phyloP scores from a whole-genome alignment of 1,140 invertebrate species.

The Orussus abietinus region DNA sequence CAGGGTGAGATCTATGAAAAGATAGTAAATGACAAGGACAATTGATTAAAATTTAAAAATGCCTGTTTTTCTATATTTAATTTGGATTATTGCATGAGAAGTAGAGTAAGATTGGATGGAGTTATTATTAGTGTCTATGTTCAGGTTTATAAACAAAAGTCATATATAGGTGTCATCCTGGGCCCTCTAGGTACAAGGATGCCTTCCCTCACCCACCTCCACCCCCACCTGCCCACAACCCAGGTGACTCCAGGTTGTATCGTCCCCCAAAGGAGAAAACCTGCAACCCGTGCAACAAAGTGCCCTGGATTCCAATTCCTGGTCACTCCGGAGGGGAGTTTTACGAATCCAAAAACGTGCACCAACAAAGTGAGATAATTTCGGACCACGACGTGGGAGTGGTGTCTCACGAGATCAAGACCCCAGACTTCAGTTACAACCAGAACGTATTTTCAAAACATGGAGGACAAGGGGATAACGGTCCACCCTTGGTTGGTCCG shows the following conservation, averaged over 20 bases:
- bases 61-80: too few species aligned
- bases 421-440: constrained; percentile 21
- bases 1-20: background rate
- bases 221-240: constrained; percentile 7
- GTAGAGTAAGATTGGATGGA: too few species aligned
- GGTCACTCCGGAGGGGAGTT: constrained; percentile 1
- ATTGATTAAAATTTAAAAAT: too few species aligned
- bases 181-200: too few species aligned
- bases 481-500: constrained; percentile 11
- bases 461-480: constrained; percentile 7
- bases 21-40: background rate
- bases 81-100: too few species aligned
- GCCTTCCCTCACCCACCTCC: constrained; percentile 11
- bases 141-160: too few species aligned
- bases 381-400: constrained; percentile 4
- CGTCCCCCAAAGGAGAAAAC: constrained; percentile 38
- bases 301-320: constrained; percentile 73
- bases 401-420: constrained; percentile 23
- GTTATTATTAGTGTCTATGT: too few species aligned
- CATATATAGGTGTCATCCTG: too few species aligned
- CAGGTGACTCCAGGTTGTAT: too few species aligned
- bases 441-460: background rate
- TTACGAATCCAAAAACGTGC: background rate
- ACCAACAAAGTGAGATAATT: too few species aligned
- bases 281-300: constrained; percentile 71